Percentiles rank a stretch among this genome's conserved stretches.
Evolutionary conservation across 2,888 invertebrate species (phyloP).

Genomic region (Bellardia bayeri): DNA sequence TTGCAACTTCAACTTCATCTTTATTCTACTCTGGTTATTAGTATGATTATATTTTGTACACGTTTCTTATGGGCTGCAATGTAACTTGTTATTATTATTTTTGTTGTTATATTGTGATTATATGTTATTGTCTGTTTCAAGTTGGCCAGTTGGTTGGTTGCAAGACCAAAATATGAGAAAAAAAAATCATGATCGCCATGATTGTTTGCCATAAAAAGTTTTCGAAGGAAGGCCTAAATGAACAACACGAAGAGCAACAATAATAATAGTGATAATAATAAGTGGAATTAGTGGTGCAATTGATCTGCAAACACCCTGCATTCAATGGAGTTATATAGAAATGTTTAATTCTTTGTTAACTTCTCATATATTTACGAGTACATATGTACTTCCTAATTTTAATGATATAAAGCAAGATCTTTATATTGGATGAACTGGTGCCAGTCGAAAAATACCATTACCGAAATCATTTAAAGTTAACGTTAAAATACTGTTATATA

Average conservation of each 20-base stretch:
- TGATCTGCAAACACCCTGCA: slow-evolving; percentile 23
- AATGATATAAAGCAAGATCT: too few species aligned
- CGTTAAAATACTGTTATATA: too few species aligned
- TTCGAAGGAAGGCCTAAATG: slow-evolving; percentile 62
- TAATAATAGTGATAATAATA: slow-evolving; percentile 34
- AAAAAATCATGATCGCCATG: slow-evolving; percentile 71
- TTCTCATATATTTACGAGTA: too few species aligned
- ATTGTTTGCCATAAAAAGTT: slow-evolving; percentile 60
- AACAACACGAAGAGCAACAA: slow-evolving; percentile 52
- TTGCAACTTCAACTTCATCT: slow-evolving; percentile 63
- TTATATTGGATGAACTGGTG: too few species aligned
- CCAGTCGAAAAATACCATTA: too few species aligned
- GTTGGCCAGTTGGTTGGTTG: slow-evolving; percentile 54
- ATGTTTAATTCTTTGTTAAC: too few species aligned
- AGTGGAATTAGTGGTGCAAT: not conserved
- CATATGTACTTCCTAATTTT: too few species aligned
- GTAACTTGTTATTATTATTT: slow-evolving; percentile 72
- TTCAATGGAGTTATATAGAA: not conserved
- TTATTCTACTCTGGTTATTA: slow-evolving; percentile 69
- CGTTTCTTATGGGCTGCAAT: slow-evolving; percentile 63
- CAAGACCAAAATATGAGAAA: slow-evolving; percentile 11
- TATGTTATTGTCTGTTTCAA: slow-evolving; percentile 56
- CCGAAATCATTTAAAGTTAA: too few species aligned
- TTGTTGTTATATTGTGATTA: slow-evolving; percentile 71
- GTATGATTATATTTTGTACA: slow-evolving; percentile 70